phyloP scores from a whole-genome alignment of 2,113 vertebrate genomes.

The Lepisosteus oculatus region DNA sequence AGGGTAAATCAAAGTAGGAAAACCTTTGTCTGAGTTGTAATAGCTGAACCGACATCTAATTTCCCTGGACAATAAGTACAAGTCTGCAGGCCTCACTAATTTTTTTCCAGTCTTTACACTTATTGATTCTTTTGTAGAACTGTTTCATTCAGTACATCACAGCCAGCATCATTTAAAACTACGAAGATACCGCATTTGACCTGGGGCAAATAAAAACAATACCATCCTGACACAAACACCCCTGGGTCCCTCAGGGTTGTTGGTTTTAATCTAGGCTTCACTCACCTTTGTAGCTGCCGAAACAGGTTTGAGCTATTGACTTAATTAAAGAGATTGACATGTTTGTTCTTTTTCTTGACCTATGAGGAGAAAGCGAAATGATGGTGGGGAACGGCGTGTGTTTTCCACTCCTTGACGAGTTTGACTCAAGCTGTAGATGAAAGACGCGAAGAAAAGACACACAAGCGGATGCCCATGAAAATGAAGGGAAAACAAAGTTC shows the following conservation, averaged over 20 bases:
- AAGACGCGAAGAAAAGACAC: too few species aligned
- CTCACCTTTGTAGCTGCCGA: slow-evolving; percentile 29
- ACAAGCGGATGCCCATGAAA: too few species aligned
- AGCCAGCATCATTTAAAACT: slow-evolving; percentile 63
- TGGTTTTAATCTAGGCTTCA: slow-evolving; percentile 39
- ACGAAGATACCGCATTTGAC: slow-evolving; percentile 66
- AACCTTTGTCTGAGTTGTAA: slow-evolving; percentile 72
- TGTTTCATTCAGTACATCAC: slow-evolving; percentile 68
- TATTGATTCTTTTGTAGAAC: slow-evolving; percentile 74
- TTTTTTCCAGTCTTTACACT: slow-evolving; percentile 76
- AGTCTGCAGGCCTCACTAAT: slow-evolving; percentile 59
- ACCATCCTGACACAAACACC: slow-evolving; percentile 14
- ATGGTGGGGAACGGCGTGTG: not conserved
- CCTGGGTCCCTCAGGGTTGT: slow-evolving; percentile 17
- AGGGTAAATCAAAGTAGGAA: slow-evolving; percentile 71
- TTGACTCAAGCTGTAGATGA: not conserved
- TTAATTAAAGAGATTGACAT: slow-evolving; percentile 45
- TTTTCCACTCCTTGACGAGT: not conserved
- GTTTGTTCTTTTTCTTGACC: slow-evolving; percentile 52
- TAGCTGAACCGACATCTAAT: slow-evolving; percentile 74
- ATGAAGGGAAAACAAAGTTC: too few species aligned
- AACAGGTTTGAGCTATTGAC: slow-evolving; percentile 39
- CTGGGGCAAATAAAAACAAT: slow-evolving; percentile 49
- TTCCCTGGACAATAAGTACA: slow-evolving; percentile 76
- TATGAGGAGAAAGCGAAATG: slow-evolving; percentile 2